These are phyloP conservation scores for Macquaria australasica DNA, from an alignment of 2,113 vertebrate species.

Conservation along the genomic window DNA sequence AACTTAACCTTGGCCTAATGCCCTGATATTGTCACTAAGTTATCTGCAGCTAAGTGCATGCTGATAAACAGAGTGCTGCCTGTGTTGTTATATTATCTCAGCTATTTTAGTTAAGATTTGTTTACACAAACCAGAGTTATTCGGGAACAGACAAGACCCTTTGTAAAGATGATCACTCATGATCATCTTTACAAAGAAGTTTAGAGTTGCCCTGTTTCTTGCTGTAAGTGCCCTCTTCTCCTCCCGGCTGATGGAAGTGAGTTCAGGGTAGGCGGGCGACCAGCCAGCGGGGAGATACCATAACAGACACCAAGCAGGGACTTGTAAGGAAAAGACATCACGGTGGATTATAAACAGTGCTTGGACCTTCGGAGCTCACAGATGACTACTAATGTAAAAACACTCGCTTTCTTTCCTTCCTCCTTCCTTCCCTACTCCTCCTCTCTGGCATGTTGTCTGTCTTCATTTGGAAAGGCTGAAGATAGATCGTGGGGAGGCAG, in stretches of 20 bases:
- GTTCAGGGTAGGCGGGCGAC: not conserved
- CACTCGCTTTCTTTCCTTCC: not conserved
- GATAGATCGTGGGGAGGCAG: not conserved
- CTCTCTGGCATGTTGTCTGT: not conserved
- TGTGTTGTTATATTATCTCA: slow-evolving; percentile 27
- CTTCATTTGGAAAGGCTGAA: slow-evolving; percentile 17
- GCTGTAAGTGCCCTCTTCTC: slow-evolving; percentile 17
- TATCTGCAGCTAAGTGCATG: slow-evolving; percentile 51
- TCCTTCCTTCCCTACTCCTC: not conserved
- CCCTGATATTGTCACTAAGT: slow-evolving; percentile 30
- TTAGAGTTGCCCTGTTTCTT: slow-evolving; percentile 30
- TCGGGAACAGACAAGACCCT: slow-evolving; percentile 5
- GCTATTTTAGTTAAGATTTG: slow-evolving; percentile 6
- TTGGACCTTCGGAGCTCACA: not conserved
- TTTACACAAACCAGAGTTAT: slow-evolving; percentile 13
- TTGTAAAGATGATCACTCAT: slow-evolving; percentile 18
- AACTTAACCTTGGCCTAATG: slow-evolving; percentile 42
- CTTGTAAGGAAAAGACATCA: slow-evolving; percentile 65
- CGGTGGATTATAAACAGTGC: slow-evolving; percentile 54
- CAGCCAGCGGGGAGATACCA: slow-evolving; percentile 21
- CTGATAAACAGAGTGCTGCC: slow-evolving; percentile 38
- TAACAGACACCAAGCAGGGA: slow-evolving; percentile 59
- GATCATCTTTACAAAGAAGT: slow-evolving; percentile 5
- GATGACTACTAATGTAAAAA: not conserved
- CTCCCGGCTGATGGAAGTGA: slow-evolving; percentile 17